Evolutionary conservation across 2,888 invertebrate species (phyloP).

Genomic region (Callyntrura guangdongensis): DNA sequence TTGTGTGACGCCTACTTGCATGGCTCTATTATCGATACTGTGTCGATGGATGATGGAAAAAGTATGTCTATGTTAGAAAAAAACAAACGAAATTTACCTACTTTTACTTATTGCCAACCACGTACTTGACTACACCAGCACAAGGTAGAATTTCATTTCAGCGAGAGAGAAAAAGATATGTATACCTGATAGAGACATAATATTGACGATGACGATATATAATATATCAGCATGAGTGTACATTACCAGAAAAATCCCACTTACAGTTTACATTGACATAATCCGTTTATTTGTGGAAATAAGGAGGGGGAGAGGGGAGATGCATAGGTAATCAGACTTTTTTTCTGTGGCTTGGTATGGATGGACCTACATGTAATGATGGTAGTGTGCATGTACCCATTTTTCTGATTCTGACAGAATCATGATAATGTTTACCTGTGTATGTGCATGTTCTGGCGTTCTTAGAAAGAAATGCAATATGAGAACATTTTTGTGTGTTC

Average conservation of each 20-base stretch:
- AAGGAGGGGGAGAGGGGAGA: neutral
- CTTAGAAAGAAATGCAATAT: too few relatives aligned
- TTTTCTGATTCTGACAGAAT: too few relatives aligned
- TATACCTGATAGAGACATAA: neutral
- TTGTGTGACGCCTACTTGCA: neutral
- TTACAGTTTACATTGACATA: too few relatives aligned
- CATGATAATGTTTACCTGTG: neutral
- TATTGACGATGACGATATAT: neutral
- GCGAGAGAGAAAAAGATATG: neutral
- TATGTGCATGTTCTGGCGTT: neutral
- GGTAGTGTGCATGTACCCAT: too few relatives aligned
- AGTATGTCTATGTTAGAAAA: slow-evolving; percentile 82
- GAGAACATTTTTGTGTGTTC: slow-evolving; percentile 7
- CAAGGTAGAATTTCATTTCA: neutral
- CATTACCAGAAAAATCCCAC: neutral
- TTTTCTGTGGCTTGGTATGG: neutral
- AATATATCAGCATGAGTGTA: neutral
- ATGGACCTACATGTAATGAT: too few relatives aligned
- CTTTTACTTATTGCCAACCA: too few relatives aligned
- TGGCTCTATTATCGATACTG: neutral
- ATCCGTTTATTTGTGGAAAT: too few relatives aligned
- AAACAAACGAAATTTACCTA: neutral
- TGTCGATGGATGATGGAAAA: neutral
- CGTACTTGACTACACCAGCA: neutral
- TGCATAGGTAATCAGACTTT: neutral